Conservation (phyloP, 1,140 invertebrate species). For the Pomacea maculata region DNA sequence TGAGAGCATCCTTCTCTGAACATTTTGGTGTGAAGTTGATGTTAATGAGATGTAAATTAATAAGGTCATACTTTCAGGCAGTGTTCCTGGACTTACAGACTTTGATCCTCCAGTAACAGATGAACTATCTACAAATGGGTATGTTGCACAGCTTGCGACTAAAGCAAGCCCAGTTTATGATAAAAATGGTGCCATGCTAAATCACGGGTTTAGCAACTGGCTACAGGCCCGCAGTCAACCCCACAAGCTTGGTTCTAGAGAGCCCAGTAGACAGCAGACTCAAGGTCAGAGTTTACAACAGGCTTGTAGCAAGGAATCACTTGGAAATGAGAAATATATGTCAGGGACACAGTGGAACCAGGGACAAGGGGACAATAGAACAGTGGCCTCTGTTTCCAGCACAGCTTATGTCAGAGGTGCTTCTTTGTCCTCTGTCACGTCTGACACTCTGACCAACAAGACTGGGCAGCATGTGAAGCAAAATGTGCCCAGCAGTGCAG, state of each 20-base stretch:
- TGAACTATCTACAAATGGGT: neutral
- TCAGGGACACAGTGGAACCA: neutral
- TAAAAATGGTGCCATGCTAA: slow-evolving; percentile 6
- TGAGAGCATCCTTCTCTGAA: neutral
- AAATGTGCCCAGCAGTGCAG: slow-evolving; percentile 21
- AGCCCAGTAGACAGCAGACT: neutral
- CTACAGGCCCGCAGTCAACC: neutral
- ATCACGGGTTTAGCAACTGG: slow-evolving; percentile 11
- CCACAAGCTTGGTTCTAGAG: neutral
- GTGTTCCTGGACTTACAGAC: neutral
- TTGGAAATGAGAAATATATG: neutral
- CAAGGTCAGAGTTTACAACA: neutral
- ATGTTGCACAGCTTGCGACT: neutral
- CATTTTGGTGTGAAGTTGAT: neutral
- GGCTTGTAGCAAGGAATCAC: neutral
- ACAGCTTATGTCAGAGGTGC: neutral
- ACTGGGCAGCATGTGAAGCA: slow-evolving; percentile 38
- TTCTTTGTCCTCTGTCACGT: slow-evolving; percentile 22
- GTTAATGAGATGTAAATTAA: neutral
- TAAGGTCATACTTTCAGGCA: neutral
- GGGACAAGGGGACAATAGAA: neutral
- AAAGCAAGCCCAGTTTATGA: neutral
- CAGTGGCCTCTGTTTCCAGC: neutral
- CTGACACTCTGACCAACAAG: slow-evolving; percentile 40
- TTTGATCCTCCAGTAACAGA: neutral